Conservation (phyloP, 2,888 invertebrate species). For the Pterobdella sp. region DNA sequence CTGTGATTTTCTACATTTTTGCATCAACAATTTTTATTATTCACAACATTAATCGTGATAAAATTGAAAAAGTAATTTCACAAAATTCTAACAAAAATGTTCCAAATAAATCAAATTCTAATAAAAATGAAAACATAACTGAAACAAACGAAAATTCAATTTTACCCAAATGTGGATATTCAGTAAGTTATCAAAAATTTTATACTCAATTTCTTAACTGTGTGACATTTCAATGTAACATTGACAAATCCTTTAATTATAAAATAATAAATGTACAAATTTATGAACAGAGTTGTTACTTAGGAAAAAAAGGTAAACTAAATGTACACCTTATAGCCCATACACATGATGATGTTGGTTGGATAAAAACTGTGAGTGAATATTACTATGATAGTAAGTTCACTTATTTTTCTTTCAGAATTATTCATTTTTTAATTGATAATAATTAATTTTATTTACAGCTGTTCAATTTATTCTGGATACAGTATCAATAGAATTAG, state of each 20-base stretch:
- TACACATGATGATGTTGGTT: slow-evolving; percentile 87
- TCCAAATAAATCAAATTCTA: too few relatives aligned
- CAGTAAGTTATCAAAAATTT: too few relatives aligned
- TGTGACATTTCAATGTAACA: too few relatives aligned
- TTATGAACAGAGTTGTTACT: slow-evolving; percentile 43
- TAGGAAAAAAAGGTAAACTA: slow-evolving; percentile 55
- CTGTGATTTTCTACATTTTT: background rate
- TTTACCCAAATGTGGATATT: too few relatives aligned
- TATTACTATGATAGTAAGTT: slow-evolving; percentile 58
- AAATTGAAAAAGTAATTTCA: background rate
- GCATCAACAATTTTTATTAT: slow-evolving; percentile 1
- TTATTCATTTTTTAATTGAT: background rate
- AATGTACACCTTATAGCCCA: slow-evolving; percentile 77
- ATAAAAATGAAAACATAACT: too few relatives aligned
- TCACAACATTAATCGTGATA: background rate
- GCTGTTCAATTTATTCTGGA: slow-evolving; percentile 81
- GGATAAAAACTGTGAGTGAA: slow-evolving; percentile 86
- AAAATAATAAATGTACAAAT: background rate
- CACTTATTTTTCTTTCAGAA: background rate
- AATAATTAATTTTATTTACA: background rate
- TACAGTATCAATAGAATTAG: slow-evolving; percentile 68
- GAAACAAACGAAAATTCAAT: too few relatives aligned
- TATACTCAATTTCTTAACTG: too few relatives aligned
- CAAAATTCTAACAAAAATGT: too few relatives aligned
- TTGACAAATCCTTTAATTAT: too few relatives aligned